These are phyloP conservation scores for Limnothrissa miodon DNA, from an alignment of 2,113 vertebrate genomes.

Conservation along the genomic window DNA sequence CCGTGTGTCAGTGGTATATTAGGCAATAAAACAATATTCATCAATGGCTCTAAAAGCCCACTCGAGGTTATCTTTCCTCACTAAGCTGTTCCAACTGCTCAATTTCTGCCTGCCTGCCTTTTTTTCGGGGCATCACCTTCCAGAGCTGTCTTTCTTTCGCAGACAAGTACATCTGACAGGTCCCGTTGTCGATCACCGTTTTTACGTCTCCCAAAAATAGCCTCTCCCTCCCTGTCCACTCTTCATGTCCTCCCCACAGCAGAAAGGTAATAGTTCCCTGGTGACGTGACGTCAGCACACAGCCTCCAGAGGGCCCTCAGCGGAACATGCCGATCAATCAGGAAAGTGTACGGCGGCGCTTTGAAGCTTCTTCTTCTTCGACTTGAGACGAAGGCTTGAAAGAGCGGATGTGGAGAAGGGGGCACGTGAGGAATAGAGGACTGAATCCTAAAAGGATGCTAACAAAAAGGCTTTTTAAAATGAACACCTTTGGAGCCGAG, in stretches of 20 bases:
- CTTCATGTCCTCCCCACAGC: background rate
- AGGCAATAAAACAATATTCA: background rate
- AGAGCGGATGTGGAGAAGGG: background rate
- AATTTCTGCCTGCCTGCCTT: background rate
- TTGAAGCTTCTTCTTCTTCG: background rate
- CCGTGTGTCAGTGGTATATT: background rate
- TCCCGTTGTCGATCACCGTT: background rate
- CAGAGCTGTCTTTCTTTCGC: background rate
- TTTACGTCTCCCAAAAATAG: constrained; percentile 1
- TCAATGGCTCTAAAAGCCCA: background rate
- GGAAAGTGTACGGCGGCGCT: background rate
- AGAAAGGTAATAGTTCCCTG: background rate
- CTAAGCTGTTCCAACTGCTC: background rate
- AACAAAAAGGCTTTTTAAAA: background rate
- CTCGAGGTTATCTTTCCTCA: background rate
- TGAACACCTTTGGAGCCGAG: background rate
- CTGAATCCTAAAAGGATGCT: background rate
- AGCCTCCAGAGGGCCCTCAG: background rate
- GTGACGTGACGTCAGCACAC: constrained; percentile 2
- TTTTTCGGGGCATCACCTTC: background rate
- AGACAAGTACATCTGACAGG: constrained; percentile 5
- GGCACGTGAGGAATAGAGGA: background rate
- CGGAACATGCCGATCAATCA: background rate
- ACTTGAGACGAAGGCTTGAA: background rate
- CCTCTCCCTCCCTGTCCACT: background rate